Percentiles rank a stretch among this genome's conserved stretches.
phyloP scores from a whole-genome alignment of 2,113 vertebrate species.

The Taurulus bubalis region DNA sequence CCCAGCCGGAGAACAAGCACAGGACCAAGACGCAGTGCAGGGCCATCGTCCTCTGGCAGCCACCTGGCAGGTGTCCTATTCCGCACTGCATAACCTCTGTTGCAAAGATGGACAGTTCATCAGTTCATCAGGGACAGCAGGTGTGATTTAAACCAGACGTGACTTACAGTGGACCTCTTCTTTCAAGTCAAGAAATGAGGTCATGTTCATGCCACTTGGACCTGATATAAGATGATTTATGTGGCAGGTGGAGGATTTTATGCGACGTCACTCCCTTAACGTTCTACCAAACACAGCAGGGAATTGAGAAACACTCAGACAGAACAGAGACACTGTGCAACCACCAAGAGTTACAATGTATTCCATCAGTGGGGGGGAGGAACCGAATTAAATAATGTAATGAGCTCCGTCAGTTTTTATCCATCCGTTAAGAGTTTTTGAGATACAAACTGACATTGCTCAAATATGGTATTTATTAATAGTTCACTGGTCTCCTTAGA shows the following conservation, averaged over 20 bases:
- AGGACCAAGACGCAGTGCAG: constrained; percentile 78
- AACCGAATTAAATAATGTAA: neutral
- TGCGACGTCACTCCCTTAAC: constrained; percentile 4
- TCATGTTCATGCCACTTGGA: neutral
- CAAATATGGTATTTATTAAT: neutral
- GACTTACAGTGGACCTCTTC: neutral
- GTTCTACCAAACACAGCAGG: neutral
- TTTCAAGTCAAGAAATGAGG: neutral
- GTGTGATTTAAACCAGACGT: neutral
- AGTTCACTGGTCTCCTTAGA: neutral
- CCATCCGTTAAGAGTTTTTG: neutral
- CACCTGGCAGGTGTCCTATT: constrained; percentile 50
- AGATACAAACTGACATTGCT: neutral
- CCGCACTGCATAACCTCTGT: constrained; percentile 63
- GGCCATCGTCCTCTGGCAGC: constrained; percentile 58
- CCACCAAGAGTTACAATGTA: constrained; percentile 1
- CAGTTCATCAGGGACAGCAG: constrained; percentile 18
- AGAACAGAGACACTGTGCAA: neutral
- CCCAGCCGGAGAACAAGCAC: constrained; percentile 74
- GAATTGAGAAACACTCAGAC: neutral
- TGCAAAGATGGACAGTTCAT: constrained; percentile 40
- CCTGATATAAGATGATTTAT: neutral
- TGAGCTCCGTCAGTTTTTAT: neutral
- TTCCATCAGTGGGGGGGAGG: constrained; percentile 1
- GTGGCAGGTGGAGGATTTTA: constrained; percentile 3